Base-by-base conservation (phyloP, 2,797 vertebrate species). In the Trachops cirrhosus region DNA sequence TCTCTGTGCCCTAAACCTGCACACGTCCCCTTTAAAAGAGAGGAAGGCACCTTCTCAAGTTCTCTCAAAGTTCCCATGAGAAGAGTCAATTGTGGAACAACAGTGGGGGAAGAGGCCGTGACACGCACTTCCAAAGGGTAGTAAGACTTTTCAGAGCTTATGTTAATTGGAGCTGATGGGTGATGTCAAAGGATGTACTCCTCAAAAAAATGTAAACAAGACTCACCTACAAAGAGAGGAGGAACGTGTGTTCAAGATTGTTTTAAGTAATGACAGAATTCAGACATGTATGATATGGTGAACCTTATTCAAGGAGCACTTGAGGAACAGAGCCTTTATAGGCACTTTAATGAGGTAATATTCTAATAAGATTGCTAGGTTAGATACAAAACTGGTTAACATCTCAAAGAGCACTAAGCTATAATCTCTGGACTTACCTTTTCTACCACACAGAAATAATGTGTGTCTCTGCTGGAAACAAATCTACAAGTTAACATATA, bases 391-490 rank as follows among this genome's bases (percentile, higher is more conserved):
- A 85, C 41, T 39, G 21, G 39, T 48, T 77, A 73, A 64, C 39
- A 11, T 85, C 26, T 19, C 34, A 39, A 68, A 75, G 32, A 77
- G 37, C 84, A 91, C 3, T 64, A 73, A 80, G 32, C 37, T 37
- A 9, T 80, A 15, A 14, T 39, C 8, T 79, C 34, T 90, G 77
- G 34, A 64, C 34, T 89, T 95, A 54, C 62, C 22, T 91, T 91
- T 80, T 46, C 52, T 59, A 26, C n/a, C 5, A 54, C 22, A 73
- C 9, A 73, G 89, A 86, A 89, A 75, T 70, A 62, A 73, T 83
- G 41, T 77, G 19, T 54, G 24, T 92, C 73, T 95, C 93, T 94
- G 9, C 74, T 89, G 54, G 86, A 91, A 93, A 80, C 44, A 71
- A n/a, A 80, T 78, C 48, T 94, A 14, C 2, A 37, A 37, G 85